Base-by-base conservation (phyloP, 2,113 vertebrate species). In the Candoia aspera region DNA sequence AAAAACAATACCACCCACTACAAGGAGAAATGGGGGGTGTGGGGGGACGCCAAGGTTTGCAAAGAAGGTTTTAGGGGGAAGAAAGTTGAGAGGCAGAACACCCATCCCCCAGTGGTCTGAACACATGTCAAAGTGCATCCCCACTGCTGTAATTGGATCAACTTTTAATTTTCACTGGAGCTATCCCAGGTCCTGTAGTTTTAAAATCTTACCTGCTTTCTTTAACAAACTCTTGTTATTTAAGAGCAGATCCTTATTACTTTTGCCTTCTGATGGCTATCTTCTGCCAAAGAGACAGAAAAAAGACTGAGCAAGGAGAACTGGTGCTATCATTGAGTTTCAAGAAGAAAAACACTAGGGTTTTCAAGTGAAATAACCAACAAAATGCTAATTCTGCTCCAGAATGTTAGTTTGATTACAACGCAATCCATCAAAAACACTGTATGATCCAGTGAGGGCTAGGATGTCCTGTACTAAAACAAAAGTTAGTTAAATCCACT, bases 131-230 rank as follows among this genome's bases (percentile, higher is more conserved):
- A 79, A 79, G 73, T 79, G 6, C 17, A 37, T 9, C 21, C 33
- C 73, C 33, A 79, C 17, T 42, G 21, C 33, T 79, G 21, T 42
- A 79, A 46, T 33, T 46, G 42, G 17, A 86, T 23, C n/a, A 42
- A 68, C 15, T 86, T n/a, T 24, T 64, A 12, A 19, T 24, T 33
- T 68, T 26, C 54, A 29, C 49, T 29, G 90, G 84, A 87, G 53
- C 90, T 91, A 23, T 73, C 84, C 60, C 53, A 57, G 84, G 60
- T 91, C 84, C 90, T 91, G 84, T 42, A 73, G 53, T 57, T 57
- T 49, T 60, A 54, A n/a, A 54, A 15, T 86, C n/a, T 90, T 24
- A 68, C 33, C 33, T 49, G 90, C 42, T 42, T 90, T 17, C 49
- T 59, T 26, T 68, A 86, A 64, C n/a, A 21, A 87, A 24, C 21